A percentile compares a stretch with the other conserved stretches of the same genome.
These are phyloP conservation scores for Cerastis leucographa DNA, from an alignment of 2,888 invertebrate genomes.

Conservation along the genomic window DNA sequence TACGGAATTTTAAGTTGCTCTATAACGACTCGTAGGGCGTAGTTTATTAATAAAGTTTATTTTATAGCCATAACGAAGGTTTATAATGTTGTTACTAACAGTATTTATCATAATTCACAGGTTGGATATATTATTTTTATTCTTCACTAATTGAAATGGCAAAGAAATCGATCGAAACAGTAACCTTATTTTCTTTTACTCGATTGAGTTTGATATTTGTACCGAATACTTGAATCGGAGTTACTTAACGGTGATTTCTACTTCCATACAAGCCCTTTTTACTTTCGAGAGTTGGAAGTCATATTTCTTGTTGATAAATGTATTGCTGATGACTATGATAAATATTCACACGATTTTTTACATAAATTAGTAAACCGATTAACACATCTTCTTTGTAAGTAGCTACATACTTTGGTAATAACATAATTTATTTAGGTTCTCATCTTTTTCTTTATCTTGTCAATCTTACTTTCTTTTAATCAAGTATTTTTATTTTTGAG, in stretches of 20 bases:
- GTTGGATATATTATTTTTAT: constrained; percentile 47
- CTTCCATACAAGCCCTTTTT: constrained; percentile 43
- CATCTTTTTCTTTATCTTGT: background rate
- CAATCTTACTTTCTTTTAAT: background rate
- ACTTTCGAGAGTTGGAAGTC: constrained; percentile 20
- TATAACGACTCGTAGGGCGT: constrained; percentile 71
- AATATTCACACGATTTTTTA: constrained; percentile 46
- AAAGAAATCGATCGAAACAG: constrained; percentile 52
- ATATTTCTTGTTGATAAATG: constrained; percentile 56
- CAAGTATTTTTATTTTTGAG: background rate
- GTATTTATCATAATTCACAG: constrained; percentile 70
- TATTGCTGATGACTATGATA: constrained; percentile 36
- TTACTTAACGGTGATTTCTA: constrained; percentile 45
- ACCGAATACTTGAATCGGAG: constrained; percentile 33
- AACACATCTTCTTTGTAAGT: constrained; percentile 28
- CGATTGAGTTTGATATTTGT: constrained; percentile 33
- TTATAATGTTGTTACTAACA: constrained; percentile 68
- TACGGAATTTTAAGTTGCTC: constrained; percentile 76
- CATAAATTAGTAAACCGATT: constrained; percentile 48
- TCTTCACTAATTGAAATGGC: constrained; percentile 61
- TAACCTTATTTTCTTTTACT: constrained; percentile 55
- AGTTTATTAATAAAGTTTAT: constrained; percentile 71
- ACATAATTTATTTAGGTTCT: constrained; percentile 5
- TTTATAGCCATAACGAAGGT: constrained; percentile 68
- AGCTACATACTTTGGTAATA: background rate